A percentile compares a stretch with the other conserved stretches of the same genome.
These are phyloP conservation scores for Acipenser transmontanus DNA, from an alignment of 2,797 vertebrate genomes.

Conservation along the genomic window DNA sequence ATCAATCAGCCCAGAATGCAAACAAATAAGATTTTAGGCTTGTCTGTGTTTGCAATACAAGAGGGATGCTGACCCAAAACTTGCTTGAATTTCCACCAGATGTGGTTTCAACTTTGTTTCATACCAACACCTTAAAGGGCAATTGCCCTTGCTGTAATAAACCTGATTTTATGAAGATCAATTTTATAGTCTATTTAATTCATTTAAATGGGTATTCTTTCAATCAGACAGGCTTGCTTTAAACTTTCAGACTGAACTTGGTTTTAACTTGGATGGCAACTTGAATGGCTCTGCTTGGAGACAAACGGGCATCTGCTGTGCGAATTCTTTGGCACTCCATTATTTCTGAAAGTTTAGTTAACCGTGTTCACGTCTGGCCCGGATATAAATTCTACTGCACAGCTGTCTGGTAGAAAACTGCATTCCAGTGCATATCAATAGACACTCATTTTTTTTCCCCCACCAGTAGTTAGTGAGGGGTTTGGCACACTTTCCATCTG, in stretches of 20 bases:
- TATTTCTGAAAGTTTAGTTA: not conserved
- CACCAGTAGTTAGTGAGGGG: conserved; percentile 30
- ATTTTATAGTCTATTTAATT: too few species aligned
- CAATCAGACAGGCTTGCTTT: not conserved
- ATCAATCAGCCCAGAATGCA: too few species aligned
- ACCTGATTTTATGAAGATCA: too few species aligned
- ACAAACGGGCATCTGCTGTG: too few species aligned
- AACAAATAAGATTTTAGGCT: too few species aligned
- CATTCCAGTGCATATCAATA: conserved; percentile 23
- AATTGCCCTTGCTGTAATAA: too few species aligned
- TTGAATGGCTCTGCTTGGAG: not conserved
- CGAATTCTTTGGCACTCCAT: not conserved
- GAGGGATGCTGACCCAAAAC: too few species aligned
- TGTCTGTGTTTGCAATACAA: too few species aligned
- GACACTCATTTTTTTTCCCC: conserved; percentile 31
- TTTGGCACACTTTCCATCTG: conserved; percentile 45
- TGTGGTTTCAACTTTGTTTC: too few species aligned
- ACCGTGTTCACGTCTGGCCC: conserved; percentile 25
- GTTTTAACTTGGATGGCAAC: too few species aligned
- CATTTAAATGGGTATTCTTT: not conserved
- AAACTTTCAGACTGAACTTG: not conserved
- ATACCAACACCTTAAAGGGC: too few species aligned
- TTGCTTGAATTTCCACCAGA: too few species aligned
- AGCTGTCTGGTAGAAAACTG: conserved; percentile 33
- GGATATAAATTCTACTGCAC: conserved; percentile 30